Conservation (phyloP, 2,888 invertebrate genomes). For the Zygogramma bicolorata region DNA sequence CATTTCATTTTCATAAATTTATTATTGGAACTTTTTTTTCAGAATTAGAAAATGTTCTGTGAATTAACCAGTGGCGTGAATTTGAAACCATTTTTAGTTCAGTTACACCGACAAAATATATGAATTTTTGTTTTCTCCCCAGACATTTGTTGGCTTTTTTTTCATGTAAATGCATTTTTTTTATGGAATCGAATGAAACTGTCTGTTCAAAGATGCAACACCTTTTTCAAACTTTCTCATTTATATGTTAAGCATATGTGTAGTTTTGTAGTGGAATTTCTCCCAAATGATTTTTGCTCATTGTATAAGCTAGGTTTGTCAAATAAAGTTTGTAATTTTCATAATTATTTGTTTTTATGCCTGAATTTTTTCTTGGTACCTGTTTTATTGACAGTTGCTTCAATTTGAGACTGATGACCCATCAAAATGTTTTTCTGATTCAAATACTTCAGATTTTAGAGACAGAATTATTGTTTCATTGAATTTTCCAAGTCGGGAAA, state of each 20-base stretch:
- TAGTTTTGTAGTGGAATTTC: not conserved
- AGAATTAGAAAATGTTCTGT: not conserved
- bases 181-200: not conserved
- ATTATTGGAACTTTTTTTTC: not conserved
- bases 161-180: too few species aligned
- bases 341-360: not conserved
- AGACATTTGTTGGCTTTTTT: too few species aligned
- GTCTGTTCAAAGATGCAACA: constrained; percentile 1
- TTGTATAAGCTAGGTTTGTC: constrained; percentile 26
- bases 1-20: not conserved
- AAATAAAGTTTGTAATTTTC: constrained; percentile 37
- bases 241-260: constrained; percentile 18
- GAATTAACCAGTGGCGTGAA: not conserved
- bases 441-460: too few species aligned
- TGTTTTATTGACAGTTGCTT: too few species aligned
- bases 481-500: too few species aligned
- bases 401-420: too few species aligned
- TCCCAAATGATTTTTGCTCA: constrained; percentile 21
- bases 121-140: too few species aligned
- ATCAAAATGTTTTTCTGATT: too few species aligned
- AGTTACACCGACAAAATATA: too few species aligned
- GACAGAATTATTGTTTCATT: too few species aligned
- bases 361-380: too few species aligned
- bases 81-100: too few species aligned
- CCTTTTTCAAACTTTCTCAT: constrained; percentile 1